These are phyloP conservation scores for Zeugodacus cucurbitae DNA, from an alignment of 1,140 invertebrate species.

Conservation along the genomic window DNA sequence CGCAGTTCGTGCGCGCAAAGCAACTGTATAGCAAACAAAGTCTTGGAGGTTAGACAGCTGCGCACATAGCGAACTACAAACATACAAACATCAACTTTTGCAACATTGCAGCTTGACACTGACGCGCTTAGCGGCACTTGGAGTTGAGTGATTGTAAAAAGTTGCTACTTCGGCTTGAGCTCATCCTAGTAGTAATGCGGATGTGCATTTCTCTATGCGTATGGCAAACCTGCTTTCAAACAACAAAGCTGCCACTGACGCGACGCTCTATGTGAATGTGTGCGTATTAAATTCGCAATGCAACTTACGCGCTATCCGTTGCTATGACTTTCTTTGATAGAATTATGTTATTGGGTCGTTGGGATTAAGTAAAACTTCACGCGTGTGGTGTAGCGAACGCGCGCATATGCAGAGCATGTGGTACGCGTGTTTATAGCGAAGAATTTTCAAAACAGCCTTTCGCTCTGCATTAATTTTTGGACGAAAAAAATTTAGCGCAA, in stretches of 20 bases:
- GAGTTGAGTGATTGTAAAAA: not conserved
- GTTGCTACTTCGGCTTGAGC: not conserved
- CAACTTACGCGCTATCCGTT: not conserved
- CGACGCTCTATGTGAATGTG: not conserved
- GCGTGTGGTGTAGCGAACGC: not conserved
- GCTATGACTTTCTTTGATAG: not conserved
- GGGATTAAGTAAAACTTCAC: not conserved
- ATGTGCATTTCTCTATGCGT: not conserved
- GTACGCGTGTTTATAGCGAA: not conserved
- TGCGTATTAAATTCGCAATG: not conserved
- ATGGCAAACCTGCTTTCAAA: not conserved
- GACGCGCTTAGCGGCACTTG: not conserved
- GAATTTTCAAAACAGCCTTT: not conserved
- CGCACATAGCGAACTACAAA: not conserved
- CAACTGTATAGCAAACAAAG: not conserved
- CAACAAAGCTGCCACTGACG: not conserved
- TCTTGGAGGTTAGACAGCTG: not conserved
- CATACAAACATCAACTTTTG: not conserved
- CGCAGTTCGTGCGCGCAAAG: not conserved
- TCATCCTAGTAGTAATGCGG: not conserved
- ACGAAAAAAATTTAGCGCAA: not conserved
- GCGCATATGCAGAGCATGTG: not conserved
- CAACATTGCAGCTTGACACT: not conserved
- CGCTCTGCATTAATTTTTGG: too few relatives aligned
- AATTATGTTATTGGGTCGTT: constrained; percentile 9